A percentile compares a stretch with the other conserved stretches of the same genome.
phyloP scores from a whole-genome alignment of 2,113 vertebrate species.

The Protobothrops mucrosquamatus region DNA sequence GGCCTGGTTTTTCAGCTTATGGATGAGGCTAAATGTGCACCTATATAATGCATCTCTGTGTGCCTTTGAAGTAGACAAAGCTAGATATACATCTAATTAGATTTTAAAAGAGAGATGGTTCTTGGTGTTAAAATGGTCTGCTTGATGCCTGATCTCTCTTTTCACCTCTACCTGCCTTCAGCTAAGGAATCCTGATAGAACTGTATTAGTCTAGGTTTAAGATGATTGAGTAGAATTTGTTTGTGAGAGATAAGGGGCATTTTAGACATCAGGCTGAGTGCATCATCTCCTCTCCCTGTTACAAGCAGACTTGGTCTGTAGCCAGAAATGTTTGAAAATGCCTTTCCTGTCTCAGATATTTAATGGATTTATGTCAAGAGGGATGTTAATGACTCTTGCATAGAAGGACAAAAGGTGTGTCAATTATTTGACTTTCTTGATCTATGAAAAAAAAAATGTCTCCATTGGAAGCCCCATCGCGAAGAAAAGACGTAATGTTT shows the following conservation, averaged over 20 bases:
- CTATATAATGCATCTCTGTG: constrained; percentile 38
- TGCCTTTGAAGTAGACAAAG: constrained; percentile 9
- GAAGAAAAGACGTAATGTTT: neutral
- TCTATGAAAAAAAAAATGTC: neutral
- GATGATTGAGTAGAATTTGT: neutral
- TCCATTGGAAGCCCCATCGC: neutral
- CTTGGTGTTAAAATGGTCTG: neutral
- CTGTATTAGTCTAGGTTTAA: neutral
- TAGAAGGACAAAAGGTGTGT: neutral
- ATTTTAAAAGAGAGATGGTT: neutral
- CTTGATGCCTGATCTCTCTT: neutral
- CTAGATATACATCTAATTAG: neutral
- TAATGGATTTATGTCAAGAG: neutral
- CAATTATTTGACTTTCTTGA: neutral
- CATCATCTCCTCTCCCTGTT: neutral
- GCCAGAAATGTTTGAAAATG: neutral
- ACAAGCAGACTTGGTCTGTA: neutral
- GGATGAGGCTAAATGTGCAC: constrained; percentile 52
- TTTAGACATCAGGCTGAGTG: neutral
- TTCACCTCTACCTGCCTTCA: neutral
- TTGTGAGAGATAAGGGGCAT: neutral
- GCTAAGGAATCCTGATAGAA: neutral
- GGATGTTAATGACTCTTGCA: neutral
- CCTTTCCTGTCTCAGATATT: neutral
- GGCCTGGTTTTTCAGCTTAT: constrained; percentile 65